phyloP scores from a whole-genome alignment of 2,797 vertebrate genomes.

The Triplophysa yarkandensis region DNA sequence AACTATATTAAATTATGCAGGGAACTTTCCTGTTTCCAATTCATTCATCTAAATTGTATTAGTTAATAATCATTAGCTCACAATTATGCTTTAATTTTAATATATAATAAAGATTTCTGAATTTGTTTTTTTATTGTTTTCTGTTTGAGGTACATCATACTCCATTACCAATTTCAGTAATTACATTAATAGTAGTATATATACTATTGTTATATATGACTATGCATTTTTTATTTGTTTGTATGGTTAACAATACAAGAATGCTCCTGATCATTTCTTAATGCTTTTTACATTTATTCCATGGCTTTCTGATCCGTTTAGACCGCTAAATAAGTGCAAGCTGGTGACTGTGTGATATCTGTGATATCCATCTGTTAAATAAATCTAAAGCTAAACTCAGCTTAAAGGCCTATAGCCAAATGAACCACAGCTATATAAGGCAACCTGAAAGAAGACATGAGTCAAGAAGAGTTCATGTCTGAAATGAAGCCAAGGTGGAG shows the following conservation, averaged over 20 bases:
- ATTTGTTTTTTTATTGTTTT: too few species aligned
- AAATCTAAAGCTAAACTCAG: conserved; percentile 50
- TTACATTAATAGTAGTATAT: too few species aligned
- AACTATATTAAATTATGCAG: too few species aligned
- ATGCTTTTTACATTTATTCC: neutral
- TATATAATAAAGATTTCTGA: too few species aligned
- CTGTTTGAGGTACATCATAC: neutral
- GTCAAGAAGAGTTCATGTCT: conserved; percentile 53
- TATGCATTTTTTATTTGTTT: neutral
- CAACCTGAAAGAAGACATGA: conserved; percentile 45
- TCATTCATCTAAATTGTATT: too few species aligned
- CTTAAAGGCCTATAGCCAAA: conserved; percentile 41
- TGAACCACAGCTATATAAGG: conserved; percentile 53
- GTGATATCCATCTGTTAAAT: conserved; percentile 38
- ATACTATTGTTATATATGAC: too few species aligned
- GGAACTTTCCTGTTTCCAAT: too few species aligned
- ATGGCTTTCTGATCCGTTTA: neutral
- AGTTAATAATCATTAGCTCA: too few species aligned
- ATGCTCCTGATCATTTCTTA: neutral
- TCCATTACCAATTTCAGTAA: neutral
- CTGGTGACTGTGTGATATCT: neutral
- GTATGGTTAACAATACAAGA: neutral
- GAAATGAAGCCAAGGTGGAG: conserved; percentile 20
- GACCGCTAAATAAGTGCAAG: neutral
- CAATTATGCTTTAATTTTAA: too few species aligned